Conservation (phyloP, 2,888 invertebrate species). For the Patella pellucida region DNA sequence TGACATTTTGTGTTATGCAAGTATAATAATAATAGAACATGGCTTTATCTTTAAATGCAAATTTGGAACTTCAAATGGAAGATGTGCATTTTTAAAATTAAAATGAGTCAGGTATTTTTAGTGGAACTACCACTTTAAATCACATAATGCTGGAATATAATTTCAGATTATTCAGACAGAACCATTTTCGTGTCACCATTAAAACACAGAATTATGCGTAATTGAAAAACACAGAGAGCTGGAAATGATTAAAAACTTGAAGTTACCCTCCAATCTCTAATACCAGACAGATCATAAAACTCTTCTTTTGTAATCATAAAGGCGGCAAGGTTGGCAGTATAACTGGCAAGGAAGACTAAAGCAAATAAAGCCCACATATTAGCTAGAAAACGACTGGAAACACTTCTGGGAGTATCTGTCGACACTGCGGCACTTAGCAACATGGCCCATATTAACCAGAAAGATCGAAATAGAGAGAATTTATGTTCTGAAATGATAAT, state of each 20-base stretch:
- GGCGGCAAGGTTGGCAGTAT: slow-evolving; percentile 99
- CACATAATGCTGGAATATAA: no score
- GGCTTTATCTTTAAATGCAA: no score
- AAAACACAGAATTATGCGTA: no score
- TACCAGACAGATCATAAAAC: slow-evolving; percentile 90
- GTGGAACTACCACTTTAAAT: no score
- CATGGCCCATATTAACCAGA: slow-evolving; percentile 99
- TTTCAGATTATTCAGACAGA: no score
- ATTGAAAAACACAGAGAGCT: no score
- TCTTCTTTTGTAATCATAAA: slow-evolving; percentile 99
- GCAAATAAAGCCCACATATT: slow-evolving; percentile 80
- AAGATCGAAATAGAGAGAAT: slow-evolving; percentile 87
- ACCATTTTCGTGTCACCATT: no score
- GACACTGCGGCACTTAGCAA: slow-evolving; percentile 97
- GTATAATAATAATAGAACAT: no score
- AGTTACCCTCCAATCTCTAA: slow-evolving; percentile 81
- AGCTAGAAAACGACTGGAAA: slow-evolving; percentile 81
- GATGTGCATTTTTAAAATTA: no score
- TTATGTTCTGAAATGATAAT: slow-evolving; percentile 61
- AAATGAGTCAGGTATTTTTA: no score
- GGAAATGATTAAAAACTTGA: not conserved
- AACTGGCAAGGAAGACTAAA: slow-evolving; percentile 98
- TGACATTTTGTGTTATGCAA: no score
- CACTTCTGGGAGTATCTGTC: slow-evolving; percentile 95
- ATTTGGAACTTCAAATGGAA: no score